Evolutionary conservation across 2,113 vertebrate species (phyloP).

Genomic region (Ciconia maguari): DNA sequence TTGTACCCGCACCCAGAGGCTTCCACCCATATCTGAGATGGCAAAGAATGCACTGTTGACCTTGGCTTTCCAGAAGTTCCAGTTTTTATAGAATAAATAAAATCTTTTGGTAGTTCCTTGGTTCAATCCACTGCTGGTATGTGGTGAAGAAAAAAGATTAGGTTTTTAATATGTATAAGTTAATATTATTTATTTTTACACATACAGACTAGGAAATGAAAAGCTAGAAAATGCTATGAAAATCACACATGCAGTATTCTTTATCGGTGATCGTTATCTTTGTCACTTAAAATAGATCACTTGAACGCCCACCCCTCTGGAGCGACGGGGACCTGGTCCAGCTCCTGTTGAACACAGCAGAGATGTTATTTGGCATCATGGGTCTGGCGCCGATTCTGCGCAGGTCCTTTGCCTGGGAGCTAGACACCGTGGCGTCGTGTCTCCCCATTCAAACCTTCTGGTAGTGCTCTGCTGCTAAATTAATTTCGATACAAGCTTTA

Average conservation of each 20-base stretch:
- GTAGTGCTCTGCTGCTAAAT: neutral
- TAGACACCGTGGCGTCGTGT: rapidly evolving
- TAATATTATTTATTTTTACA: neutral
- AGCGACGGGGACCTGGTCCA: neutral
- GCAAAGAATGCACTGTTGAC: neutral
- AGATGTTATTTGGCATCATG: rapidly evolving
- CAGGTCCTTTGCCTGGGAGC: neutral
- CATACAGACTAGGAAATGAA: neutral
- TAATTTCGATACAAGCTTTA: neutral
- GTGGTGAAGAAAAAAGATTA: neutral
- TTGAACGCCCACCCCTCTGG: neutral
- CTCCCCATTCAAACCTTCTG: neutral
- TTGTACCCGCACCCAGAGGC: rapidly evolving
- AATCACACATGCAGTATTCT: neutral
- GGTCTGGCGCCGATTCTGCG: rapidly evolving
- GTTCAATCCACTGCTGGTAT: neutral
- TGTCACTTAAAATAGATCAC: neutral
- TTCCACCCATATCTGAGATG: neutral
- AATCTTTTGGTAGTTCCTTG: neutral
- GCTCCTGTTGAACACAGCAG: neutral
- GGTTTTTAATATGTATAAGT: neutral
- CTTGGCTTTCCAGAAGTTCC: neutral
- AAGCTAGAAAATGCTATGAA: neutral
- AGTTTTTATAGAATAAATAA: neutral
- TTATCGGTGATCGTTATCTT: no score